phyloP scores from a whole-genome alignment of 1,140 invertebrate species.

The Nomia melanderi region DNA sequence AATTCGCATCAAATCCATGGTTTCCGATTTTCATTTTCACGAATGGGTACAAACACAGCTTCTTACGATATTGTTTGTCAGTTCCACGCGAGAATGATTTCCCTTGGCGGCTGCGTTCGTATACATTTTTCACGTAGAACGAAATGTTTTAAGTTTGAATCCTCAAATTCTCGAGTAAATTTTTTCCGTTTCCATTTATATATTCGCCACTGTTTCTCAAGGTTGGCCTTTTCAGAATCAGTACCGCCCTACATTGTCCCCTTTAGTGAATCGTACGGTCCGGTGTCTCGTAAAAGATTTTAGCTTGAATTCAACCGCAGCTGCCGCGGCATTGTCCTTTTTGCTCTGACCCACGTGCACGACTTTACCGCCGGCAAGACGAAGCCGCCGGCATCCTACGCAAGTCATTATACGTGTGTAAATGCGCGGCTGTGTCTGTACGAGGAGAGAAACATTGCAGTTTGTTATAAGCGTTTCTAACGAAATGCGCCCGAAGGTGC shows the following conservation, averaged over 20 bases:
- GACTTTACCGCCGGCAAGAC: neutral
- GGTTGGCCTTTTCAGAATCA: constrained; percentile 41
- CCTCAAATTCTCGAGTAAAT: too few relatives aligned
- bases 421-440: neutral
- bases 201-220: neutral
- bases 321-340: constrained; percentile 20
- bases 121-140: too few relatives aligned
- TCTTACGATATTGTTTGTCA: too few relatives aligned
- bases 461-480: constrained; percentile 45
- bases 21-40: too few relatives aligned
- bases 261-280: constrained; percentile 37
- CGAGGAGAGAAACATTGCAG: constrained; percentile 1
- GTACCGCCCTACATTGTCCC: constrained; percentile 38
- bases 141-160: too few relatives aligned
- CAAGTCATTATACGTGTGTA: neutral
- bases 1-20: too few relatives aligned
- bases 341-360: constrained; percentile 9
- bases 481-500: constrained; percentile 8
- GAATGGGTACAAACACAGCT: too few relatives aligned
- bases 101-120: too few relatives aligned
- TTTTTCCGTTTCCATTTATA: constrained; percentile 44
- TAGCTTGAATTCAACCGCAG: constrained; percentile 30
- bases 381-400: neutral
- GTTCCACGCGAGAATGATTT: too few relatives aligned
- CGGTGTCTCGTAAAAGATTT: constrained; percentile 33